These are phyloP conservation scores for Nothoprocta perdicaria DNA, from an alignment of 2,113 vertebrate species.

Conservation along the genomic window DNA sequence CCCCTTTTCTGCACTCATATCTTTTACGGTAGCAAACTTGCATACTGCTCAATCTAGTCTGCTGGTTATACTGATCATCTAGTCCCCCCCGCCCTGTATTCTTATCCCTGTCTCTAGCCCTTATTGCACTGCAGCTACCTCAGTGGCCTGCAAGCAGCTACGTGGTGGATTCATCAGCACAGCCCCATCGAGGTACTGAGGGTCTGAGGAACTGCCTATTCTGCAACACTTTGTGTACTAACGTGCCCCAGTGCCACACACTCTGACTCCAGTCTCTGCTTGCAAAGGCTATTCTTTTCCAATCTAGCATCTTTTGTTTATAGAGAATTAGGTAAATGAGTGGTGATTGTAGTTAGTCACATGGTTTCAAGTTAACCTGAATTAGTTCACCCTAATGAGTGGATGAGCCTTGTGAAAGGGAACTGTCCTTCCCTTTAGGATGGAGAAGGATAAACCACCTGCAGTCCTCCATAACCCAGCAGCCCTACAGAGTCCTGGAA, in stretches of 20 bases:
- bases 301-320: neutral
- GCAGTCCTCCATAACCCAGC: neutral
- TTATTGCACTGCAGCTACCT: neutral
- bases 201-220: rapidly evolving
- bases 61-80: neutral
- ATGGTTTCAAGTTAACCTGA: constrained; percentile 14
- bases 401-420: neutral
- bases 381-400: neutral
- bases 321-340: constrained; percentile 1
- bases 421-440: neutral
- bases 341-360: neutral
- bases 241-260: neutral
- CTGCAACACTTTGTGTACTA: neutral
- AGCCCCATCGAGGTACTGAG: neutral
- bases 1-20: neutral
- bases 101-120: neutral
- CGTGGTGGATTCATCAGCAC: neutral
- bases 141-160: neutral
- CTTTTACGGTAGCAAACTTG: neutral
- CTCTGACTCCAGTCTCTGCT: neutral
- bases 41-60: neutral
- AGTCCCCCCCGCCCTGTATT: neutral
- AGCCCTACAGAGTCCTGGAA: rapidly evolving
- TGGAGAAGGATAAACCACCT: neutral
- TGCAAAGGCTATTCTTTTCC: neutral